phyloP scores from a whole-genome alignment of 2,797 vertebrate genomes.

The Notolepis coatsorum region DNA sequence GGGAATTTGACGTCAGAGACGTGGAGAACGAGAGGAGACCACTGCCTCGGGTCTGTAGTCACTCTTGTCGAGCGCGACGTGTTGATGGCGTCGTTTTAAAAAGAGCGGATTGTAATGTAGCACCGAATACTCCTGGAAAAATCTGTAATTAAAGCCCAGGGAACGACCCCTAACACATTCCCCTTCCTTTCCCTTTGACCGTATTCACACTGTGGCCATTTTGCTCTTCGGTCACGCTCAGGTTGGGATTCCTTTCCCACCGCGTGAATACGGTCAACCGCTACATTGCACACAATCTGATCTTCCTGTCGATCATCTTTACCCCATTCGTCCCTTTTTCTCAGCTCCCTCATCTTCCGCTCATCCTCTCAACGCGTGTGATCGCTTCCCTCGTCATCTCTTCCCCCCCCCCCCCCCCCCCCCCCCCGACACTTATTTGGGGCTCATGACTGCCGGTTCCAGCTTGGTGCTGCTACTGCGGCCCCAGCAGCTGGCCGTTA shows the following conservation, averaged over 20 bases:
- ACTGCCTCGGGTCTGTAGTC: constrained; percentile 36
- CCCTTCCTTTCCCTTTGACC: neutral
- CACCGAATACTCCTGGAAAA: constrained; percentile 62
- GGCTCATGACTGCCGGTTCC: constrained; percentile 84
- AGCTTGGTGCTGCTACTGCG: constrained; percentile 84
- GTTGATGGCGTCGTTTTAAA: constrained; percentile 38
- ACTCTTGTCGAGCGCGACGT: constrained; percentile 33
- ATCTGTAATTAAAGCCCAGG: too few species aligned
- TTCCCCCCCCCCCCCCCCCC: neutral
- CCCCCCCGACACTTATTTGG: constrained; percentile 73
- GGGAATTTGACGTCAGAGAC: constrained; percentile 22
- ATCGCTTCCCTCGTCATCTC: constrained; percentile 32
- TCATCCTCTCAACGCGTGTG: constrained; percentile 14
- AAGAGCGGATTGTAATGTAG: constrained; percentile 68
- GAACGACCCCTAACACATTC: too few species aligned
- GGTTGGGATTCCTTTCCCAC: too few species aligned
- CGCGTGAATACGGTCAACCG: too few species aligned
- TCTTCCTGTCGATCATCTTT: constrained; percentile 23
- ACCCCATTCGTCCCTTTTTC: neutral
- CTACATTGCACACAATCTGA: too few species aligned
- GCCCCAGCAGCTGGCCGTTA: constrained; percentile 94
- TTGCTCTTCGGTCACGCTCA: too few species aligned
- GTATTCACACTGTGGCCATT: too few species aligned
- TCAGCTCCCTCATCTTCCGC: constrained; percentile 11
- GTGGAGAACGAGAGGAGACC: constrained; percentile 35